phyloP scores from a whole-genome alignment of 2,797 vertebrate genomes.

The Eidolon dupreanum region DNA sequence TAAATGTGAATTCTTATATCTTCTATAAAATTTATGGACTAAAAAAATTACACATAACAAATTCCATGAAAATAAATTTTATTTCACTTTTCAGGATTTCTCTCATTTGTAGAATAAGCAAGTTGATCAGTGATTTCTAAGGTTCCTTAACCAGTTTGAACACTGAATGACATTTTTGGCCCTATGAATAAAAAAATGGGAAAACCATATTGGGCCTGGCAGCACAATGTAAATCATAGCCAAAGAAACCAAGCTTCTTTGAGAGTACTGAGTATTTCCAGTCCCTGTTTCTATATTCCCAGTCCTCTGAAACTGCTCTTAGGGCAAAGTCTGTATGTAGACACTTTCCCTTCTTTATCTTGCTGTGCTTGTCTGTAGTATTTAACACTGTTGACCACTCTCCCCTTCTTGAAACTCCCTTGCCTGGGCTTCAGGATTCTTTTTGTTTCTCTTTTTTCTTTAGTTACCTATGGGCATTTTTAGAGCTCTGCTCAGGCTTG shows the following conservation, averaged over 20 bases:
- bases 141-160: not conserved
- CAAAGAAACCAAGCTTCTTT: not conserved
- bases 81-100: not conserved
- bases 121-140: not conserved
- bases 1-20: not conserved
- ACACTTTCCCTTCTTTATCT: not conserved
- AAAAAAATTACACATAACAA: not conserved
- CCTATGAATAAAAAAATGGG: not conserved
- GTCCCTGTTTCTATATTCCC: not conserved
- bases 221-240: not conserved
- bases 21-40: not conserved
- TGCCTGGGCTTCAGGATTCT: not conserved
- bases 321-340: not conserved
- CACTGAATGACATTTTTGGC: not conserved
- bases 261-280: not conserved
- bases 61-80: not conserved
- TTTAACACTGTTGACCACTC: not conserved
- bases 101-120: not conserved
- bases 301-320: not conserved
- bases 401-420: not conserved
- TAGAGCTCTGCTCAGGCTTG: not conserved
- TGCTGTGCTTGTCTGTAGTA: not conserved
- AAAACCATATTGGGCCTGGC: not conserved
- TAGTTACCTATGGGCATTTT: not conserved
- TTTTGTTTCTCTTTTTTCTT: not conserved